phyloP scores from a whole-genome alignment of 2,888 invertebrate species.

The Drymonia ruficornis region DNA sequence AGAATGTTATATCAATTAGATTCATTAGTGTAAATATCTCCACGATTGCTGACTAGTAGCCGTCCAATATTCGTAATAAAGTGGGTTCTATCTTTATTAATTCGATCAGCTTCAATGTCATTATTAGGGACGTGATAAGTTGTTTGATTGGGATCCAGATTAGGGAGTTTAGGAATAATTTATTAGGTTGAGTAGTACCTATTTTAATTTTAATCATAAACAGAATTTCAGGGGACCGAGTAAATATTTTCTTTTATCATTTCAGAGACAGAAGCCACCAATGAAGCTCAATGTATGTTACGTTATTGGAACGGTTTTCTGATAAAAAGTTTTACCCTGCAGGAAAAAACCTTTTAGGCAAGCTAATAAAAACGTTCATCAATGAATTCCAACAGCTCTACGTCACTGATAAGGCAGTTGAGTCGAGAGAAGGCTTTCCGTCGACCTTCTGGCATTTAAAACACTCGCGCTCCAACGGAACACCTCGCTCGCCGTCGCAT shows the following conservation, averaged over 20 bases:
- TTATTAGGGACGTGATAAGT: constrained; percentile 23
- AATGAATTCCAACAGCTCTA: too few relatives aligned
- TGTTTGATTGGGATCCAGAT: constrained; percentile 21
- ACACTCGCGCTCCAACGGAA: constrained; percentile 38
- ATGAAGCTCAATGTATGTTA: too few relatives aligned
- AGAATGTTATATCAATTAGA: constrained; percentile 6
- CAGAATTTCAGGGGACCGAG: too few relatives aligned
- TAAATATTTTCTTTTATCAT: too few relatives aligned
- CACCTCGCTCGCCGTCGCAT: constrained; percentile 37
- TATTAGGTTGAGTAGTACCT: neutral
- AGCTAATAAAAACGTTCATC: too few relatives aligned
- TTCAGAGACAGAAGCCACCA: too few relatives aligned
- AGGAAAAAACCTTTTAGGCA: too few relatives aligned
- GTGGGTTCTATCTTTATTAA: constrained; percentile 19
- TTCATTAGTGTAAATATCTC: constrained; percentile 23
- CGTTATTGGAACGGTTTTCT: too few relatives aligned
- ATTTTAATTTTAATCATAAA: too few relatives aligned
- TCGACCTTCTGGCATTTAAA: constrained; percentile 48
- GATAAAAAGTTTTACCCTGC: too few relatives aligned
- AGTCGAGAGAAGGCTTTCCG: constrained; percentile 24
- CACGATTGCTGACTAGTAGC: constrained; percentile 15
- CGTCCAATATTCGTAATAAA: constrained; percentile 16
- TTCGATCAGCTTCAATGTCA: constrained; percentile 16
- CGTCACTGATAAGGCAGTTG: constrained; percentile 10
- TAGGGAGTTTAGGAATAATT: neutral